Evolutionary conservation across 2,113 vertebrate species (phyloP).

Genomic region (Gulo gulo): DNA sequence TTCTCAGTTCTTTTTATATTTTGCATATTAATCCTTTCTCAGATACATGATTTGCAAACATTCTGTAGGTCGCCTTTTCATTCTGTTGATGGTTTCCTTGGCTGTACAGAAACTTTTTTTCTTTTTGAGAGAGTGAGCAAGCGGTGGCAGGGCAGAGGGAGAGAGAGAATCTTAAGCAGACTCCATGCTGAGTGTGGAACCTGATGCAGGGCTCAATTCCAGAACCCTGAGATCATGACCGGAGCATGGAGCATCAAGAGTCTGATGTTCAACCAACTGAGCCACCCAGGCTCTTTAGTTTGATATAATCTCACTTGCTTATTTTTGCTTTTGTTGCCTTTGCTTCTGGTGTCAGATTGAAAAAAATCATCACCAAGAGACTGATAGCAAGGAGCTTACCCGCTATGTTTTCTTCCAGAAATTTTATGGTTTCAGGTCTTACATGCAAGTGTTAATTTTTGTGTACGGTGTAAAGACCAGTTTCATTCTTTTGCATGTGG

Average conservation of each 20-base stretch:
- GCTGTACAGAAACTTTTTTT: neutral
- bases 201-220: neutral
- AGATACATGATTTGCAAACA: neutral
- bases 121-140: neutral
- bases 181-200: neutral
- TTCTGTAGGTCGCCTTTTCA: neutral
- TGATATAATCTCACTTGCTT: neutral
- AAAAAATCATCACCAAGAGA: neutral
- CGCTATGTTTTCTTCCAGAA: neutral
- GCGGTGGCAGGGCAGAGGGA: neutral
- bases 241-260: neutral
- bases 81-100: neutral
- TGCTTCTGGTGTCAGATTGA: neutral
- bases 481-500: neutral
- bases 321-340: neutral
- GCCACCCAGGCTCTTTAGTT: neutral
- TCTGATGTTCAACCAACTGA: neutral
- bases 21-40: neutral
- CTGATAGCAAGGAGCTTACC: neutral
- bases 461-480: neutral
- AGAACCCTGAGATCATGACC: neutral
- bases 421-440: neutral
- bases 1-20: neutral
- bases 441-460: neutral
- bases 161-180: neutral